Evolutionary conservation across 1,140 invertebrate genomes (phyloP).

Genomic region (Leptinotarsa defecta): DNA sequence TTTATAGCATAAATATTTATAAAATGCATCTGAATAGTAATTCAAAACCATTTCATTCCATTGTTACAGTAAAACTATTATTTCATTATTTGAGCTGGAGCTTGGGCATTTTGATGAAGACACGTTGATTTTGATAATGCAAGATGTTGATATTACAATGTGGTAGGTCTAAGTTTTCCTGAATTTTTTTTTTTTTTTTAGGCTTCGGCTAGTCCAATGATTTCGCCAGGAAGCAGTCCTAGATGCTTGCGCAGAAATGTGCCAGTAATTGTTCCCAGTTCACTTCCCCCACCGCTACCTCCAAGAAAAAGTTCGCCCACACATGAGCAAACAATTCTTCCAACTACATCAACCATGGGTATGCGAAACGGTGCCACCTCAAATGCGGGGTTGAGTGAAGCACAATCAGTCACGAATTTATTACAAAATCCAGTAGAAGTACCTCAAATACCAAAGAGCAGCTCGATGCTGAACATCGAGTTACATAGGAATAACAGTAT

Average conservation of each 20-base stretch:
- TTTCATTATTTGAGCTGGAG: no score
- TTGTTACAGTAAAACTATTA: no score
- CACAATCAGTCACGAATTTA: conserved; percentile 49
- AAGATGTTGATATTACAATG: no score
- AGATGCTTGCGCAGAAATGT: conserved; percentile 54
- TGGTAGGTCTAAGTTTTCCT: no score
- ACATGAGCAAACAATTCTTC: conserved; percentile 46
- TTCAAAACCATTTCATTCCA: no score
- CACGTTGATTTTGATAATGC: no score
- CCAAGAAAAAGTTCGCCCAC: conserved; percentile 53
- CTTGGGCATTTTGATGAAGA: no score
- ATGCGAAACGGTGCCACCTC: conserved; percentile 32
- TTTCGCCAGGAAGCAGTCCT: conserved; percentile 62
- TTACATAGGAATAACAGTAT: conserved; percentile 42
- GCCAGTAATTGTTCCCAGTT: conserved; percentile 40
- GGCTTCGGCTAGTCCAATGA: conserved; percentile 61
- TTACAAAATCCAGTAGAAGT: conserved; percentile 44
- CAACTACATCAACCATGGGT: conserved; percentile 37
- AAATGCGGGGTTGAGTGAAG: conserved; percentile 43
- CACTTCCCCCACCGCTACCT: conserved; percentile 51
- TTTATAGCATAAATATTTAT: no score
- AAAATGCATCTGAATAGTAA: no score
- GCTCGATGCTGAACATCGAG: conserved; percentile 48
- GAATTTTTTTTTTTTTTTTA: conserved; percentile 17
- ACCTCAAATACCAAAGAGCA: conserved; percentile 51